These are phyloP conservation scores for Osmerus eperlanus DNA, from an alignment of 2,113 vertebrate genomes.

Conservation along the genomic window DNA sequence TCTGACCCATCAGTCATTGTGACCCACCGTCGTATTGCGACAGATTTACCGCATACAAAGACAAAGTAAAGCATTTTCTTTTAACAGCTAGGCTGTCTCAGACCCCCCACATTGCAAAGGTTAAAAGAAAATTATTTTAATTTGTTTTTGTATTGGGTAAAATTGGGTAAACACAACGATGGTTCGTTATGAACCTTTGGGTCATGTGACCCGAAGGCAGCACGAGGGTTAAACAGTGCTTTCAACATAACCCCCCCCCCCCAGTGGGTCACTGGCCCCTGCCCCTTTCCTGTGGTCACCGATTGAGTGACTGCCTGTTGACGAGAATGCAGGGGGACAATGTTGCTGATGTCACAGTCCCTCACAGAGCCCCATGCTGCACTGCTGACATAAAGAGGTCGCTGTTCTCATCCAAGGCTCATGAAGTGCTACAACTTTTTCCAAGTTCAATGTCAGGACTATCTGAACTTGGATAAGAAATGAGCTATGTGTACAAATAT, in stretches of 20 bases:
- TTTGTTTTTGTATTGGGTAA: no score
- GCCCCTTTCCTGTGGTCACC: conserved; percentile 44
- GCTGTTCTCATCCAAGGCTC: conserved; percentile 23
- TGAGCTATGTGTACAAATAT: conserved; percentile 8
- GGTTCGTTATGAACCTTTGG: no score
- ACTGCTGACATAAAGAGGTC: conserved; percentile 59
- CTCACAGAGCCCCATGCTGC: conserved; percentile 37
- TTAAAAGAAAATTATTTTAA: no score
- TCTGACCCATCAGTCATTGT: no score
- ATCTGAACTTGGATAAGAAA: no score
- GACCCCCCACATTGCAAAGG: no score
- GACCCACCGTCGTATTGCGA: no score
- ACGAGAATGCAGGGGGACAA: conserved; percentile 59
- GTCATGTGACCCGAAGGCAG: no score
- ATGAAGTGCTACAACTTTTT: conserved; percentile 45
- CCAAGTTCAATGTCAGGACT: conserved; percentile 42
- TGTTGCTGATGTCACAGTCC: conserved; percentile 55
- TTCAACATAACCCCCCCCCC: conserved; percentile 14
- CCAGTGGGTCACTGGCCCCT: conserved; percentile 19
- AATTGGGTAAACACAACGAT: no score
- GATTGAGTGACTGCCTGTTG: conserved; percentile 53
- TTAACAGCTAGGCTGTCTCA: no score
- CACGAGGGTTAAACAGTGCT: neutral
- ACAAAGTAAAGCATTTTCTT: no score
- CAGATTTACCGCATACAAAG: no score